A percentile compares a stretch with the other conserved stretches of the same genome.
Conservation (phyloP, 2,888 invertebrate genomes). For the Ormyrus nitidulus region DNA sequence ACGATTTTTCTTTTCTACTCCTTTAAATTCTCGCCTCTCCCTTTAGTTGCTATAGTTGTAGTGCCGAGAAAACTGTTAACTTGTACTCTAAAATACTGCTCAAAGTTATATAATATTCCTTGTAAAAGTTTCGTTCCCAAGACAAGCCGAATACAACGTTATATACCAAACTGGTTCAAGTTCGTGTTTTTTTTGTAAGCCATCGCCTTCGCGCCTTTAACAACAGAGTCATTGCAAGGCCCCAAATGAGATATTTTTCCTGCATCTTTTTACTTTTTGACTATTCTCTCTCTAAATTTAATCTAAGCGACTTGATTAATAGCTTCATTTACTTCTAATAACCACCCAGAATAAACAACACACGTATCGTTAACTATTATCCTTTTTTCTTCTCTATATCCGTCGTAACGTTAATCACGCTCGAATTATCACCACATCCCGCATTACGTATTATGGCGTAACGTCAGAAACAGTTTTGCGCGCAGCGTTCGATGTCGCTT, state of each 20-base stretch:
- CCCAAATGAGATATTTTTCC: constrained; percentile 16
- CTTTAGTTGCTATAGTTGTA: neutral
- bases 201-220: neutral
- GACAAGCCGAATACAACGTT: neutral
- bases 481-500: constrained; percentile 40
- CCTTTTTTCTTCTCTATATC: neutral
- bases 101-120: constrained; percentile 1
- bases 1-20: neutral
- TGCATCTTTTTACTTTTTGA: neutral
- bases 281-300: constrained; percentile 21
- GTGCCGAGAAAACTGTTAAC: constrained; percentile 28
- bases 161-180: neutral
- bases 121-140: neutral
- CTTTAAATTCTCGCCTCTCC: neutral
- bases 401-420: constrained; percentile 22
- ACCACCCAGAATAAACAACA: constrained; percentile 5
- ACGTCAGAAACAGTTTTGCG: constrained; percentile 23
- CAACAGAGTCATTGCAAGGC: constrained; percentile 33
- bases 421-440: constrained; percentile 39
- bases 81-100: constrained; percentile 44
- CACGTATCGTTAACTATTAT: constrained; percentile 5
- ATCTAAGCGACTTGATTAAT: constrained; percentile 19
- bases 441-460: constrained; percentile 17
- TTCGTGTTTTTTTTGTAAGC: constrained; percentile 15
- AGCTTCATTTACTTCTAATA: constrained; percentile 3